These are phyloP conservation scores for Leptopilina clavipes DNA, from an alignment of 1,140 invertebrate genomes.

Conservation along the genomic window DNA sequence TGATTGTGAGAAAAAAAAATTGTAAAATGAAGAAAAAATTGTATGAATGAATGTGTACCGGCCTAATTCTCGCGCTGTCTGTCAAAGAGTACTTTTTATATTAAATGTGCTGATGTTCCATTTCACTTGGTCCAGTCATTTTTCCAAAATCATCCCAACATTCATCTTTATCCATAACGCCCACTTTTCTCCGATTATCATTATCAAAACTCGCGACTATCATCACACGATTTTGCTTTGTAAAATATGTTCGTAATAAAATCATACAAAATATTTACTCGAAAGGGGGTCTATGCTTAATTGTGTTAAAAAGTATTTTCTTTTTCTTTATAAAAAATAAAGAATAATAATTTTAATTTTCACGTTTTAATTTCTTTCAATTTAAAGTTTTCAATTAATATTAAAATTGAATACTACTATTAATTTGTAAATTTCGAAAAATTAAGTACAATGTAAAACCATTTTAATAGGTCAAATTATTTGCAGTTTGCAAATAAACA, in stretches of 20 bases:
- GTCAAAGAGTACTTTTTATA: slow-evolving; percentile 74
- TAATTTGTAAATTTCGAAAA: too few relatives aligned
- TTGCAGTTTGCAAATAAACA: too few relatives aligned
- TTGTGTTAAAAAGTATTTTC: neutral
- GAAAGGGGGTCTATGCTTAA: neutral
- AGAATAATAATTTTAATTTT: neutral
- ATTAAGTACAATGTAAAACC: too few relatives aligned
- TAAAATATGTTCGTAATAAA: slow-evolving; percentile 75
- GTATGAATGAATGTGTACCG: slow-evolving; percentile 63
- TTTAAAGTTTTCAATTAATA: too few relatives aligned
- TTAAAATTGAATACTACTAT: too few relatives aligned
- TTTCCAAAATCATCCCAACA: slow-evolving; percentile 40
- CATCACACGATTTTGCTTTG: slow-evolving; percentile 71
- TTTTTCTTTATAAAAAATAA: neutral
- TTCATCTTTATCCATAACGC: slow-evolving; percentile 46
- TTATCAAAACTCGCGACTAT: slow-evolving; percentile 54
- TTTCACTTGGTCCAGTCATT: slow-evolving; percentile 47
- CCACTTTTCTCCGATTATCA: slow-evolving; percentile 53
- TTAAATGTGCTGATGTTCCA: slow-evolving; percentile 68
- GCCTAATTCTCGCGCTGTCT: slow-evolving; percentile 73
- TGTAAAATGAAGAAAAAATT: neutral
- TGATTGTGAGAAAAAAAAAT: slow-evolving; percentile 41
- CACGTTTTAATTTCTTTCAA: neutral
- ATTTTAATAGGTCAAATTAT: too few relatives aligned
- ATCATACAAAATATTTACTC: slow-evolving; percentile 38